These are phyloP conservation scores for Nephrocerus scutellatus DNA, from an alignment of 2,888 invertebrate genomes.

Conservation along the genomic window DNA sequence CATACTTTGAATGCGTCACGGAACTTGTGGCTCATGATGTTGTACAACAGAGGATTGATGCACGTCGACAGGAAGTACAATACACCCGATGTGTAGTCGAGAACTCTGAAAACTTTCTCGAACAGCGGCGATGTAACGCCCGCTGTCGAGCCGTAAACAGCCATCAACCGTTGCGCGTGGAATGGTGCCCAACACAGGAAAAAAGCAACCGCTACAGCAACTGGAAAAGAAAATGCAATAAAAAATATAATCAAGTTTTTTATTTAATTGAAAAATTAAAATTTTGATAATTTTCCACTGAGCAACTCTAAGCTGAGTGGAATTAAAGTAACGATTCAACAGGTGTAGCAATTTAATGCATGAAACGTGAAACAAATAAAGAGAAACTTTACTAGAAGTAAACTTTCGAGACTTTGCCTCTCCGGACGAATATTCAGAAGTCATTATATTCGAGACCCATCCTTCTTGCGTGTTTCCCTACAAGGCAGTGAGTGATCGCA, in stretches of 20 bases:
- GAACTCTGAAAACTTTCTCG: constrained; percentile 57
- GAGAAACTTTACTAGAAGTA: too few relatives aligned
- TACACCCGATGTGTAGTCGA: constrained; percentile 60
- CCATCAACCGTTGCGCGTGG: constrained; percentile 81
- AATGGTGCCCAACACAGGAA: constrained; percentile 89
- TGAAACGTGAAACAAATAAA: too few relatives aligned
- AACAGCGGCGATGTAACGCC: constrained; percentile 39
- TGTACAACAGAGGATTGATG: constrained; percentile 63
- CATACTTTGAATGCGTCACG: constrained; percentile 61
- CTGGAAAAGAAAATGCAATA: constrained; percentile 48
- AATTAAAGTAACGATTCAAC: too few relatives aligned
- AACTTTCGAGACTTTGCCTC: too few relatives aligned
- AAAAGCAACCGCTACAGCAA: constrained; percentile 77
- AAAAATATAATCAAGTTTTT: not conserved
- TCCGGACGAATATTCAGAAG: too few relatives aligned
- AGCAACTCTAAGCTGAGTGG: too few relatives aligned
- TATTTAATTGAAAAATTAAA: too few relatives aligned
- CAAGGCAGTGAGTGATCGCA: too few relatives aligned
- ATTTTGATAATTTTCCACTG: too few relatives aligned
- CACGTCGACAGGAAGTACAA: constrained; percentile 63
- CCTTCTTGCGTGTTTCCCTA: too few relatives aligned
- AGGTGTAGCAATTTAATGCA: too few relatives aligned
- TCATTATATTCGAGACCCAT: too few relatives aligned
- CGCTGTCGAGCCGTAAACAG: constrained; percentile 57
- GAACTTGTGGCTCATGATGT: constrained; percentile 65